A percentile compares a stretch with the other conserved stretches of the same genome.
Conservation (phyloP, 2,888 invertebrate species). For the Morpho deidamia region DNA sequence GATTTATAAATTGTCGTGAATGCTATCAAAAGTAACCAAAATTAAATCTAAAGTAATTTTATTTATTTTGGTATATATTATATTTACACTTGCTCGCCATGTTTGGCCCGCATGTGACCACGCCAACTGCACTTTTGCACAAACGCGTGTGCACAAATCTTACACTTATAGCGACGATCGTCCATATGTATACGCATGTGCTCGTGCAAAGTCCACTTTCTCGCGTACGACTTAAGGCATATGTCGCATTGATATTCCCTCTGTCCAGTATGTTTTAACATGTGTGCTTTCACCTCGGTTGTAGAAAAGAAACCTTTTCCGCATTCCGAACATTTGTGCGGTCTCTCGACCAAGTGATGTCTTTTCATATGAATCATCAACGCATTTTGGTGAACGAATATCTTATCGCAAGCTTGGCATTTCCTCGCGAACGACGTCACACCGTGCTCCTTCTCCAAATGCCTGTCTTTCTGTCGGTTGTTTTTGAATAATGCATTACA, state of each 20-base stretch:
- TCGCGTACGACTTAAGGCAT: constrained; percentile 39
- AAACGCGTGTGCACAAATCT: constrained; percentile 29
- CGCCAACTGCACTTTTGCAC: constrained; percentile 46
- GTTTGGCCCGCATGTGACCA: constrained; percentile 47
- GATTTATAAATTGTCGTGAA: too few relatives aligned
- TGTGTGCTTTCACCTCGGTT: constrained; percentile 32
- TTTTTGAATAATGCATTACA: constrained; percentile 3
- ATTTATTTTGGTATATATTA: background rate
- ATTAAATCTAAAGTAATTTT: too few relatives aligned
- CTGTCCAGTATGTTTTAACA: constrained; percentile 48
- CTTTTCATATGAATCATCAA: constrained; percentile 25
- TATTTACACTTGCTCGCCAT: constrained; percentile 29
- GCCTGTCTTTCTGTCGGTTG: constrained; percentile 23
- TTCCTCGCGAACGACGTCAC: constrained; percentile 14
- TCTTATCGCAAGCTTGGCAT: constrained; percentile 31
- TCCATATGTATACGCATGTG: constrained; percentile 33
- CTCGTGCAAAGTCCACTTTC: constrained; percentile 28
- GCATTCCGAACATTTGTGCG: constrained; percentile 30
- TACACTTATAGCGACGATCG: constrained; percentile 30
- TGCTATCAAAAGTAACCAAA: too few relatives aligned
- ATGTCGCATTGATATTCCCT: constrained; percentile 44
- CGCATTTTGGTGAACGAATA: constrained; percentile 23
- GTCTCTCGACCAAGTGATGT: constrained; percentile 28
- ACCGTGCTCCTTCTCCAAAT: constrained; percentile 29
- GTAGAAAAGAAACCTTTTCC: constrained; percentile 42